Percentiles rank a stretch among this genome's conserved stretches.
Conservation (phyloP, 2,888 invertebrate species). For the Allacma fusca region DNA sequence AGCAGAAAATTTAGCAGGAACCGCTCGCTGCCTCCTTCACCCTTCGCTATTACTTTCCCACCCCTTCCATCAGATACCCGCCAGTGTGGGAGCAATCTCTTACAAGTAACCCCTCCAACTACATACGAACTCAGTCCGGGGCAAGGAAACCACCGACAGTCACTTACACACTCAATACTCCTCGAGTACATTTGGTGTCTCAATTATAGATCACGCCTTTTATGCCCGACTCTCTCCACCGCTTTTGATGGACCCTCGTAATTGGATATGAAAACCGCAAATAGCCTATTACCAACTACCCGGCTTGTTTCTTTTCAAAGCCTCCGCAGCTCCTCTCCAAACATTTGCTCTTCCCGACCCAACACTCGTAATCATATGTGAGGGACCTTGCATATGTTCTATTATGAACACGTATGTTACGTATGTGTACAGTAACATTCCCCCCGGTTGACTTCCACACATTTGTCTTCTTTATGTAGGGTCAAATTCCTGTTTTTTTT, state of each 20-base stretch:
- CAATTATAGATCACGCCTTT: constrained; percentile 45
- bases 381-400: too few relatives aligned
- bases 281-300: constrained; percentile 22
- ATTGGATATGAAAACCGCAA: constrained; percentile 39
- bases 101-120: too few relatives aligned
- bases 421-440: too few relatives aligned
- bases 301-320: background rate
- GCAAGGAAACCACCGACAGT: constrained; percentile 13
- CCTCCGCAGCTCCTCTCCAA: too few relatives aligned
- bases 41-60: constrained; percentile 35
- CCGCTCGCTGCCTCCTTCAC: constrained; percentile 23
- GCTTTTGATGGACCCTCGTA: constrained; percentile 41
- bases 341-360: too few relatives aligned
- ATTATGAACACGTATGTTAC: too few relatives aligned
- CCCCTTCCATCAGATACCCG: constrained; percentile 45
- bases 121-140: too few relatives aligned
- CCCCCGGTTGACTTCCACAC: too few relatives aligned
- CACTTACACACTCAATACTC: constrained; percentile 32
- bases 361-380: too few relatives aligned
- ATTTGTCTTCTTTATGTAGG: too few relatives aligned
- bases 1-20: constrained; percentile 42
- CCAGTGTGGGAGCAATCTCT: background rate
- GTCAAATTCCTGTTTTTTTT: too few relatives aligned
- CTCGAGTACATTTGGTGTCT: constrained; percentile 33
- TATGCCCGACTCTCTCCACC: constrained; percentile 43